These are phyloP conservation scores for Glaucidium brasilianum DNA, from an alignment of 2,113 vertebrate genomes.

Conservation along the genomic window DNA sequence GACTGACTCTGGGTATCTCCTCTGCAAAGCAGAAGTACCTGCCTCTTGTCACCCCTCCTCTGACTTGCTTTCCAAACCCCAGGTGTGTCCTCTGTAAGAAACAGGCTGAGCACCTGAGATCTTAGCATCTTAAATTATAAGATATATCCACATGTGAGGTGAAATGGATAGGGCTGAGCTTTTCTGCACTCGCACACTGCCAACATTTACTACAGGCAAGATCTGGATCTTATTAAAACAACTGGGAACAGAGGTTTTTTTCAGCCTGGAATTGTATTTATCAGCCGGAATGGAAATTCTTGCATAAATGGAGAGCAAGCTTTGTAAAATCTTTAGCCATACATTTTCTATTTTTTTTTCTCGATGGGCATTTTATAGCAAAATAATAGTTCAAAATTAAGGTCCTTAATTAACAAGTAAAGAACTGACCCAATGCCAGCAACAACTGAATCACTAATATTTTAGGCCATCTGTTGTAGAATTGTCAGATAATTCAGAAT, in stretches of 20 bases:
- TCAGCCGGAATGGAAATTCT: not conserved
- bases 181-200: not conserved
- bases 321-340: not conserved
- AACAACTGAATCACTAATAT: conserved; percentile 43
- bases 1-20: not conserved
- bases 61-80: not conserved
- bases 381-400: conserved; percentile 49
- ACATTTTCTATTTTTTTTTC: not conserved
- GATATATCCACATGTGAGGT: not conserved
- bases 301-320: not conserved
- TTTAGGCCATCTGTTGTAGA: conserved; percentile 50
- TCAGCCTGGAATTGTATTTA: not conserved
- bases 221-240: not conserved
- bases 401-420: conserved; percentile 35
- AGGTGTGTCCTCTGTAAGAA: not conserved
- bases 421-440: conserved; percentile 49
- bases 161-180: not conserved
- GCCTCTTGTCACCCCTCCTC: not conserved
- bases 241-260: not conserved
- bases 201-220: not conserved
- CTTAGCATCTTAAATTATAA: not conserved
- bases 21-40: not conserved
- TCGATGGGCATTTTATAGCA: not conserved
- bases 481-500: conserved; percentile 28
- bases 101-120: not conserved